These are phyloP conservation scores for Murina feae DNA, from an alignment of 2,113 vertebrate genomes.

Conservation along the genomic window DNA sequence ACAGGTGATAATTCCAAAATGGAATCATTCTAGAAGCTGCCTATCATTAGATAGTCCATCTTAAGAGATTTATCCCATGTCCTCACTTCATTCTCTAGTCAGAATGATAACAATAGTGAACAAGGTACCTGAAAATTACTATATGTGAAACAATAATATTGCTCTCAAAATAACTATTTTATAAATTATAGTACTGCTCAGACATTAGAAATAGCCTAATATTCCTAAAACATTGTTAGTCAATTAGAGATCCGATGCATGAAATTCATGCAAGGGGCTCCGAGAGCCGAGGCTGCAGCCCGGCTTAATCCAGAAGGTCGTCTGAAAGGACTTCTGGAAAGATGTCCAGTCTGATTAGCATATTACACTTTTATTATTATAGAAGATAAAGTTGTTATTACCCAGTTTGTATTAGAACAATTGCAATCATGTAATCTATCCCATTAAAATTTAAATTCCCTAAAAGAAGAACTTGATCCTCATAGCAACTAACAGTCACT, in stretches of 20 bases:
- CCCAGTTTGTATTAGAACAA: neutral
- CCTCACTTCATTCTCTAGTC: neutral
- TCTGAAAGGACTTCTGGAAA: too few relatives aligned
- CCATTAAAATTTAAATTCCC: neutral
- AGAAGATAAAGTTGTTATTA: neutral
- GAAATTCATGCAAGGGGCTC: too few relatives aligned
- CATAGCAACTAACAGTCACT: neutral
- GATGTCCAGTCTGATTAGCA: too few relatives aligned
- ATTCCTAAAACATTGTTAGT: neutral
- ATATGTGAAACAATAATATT: neutral
- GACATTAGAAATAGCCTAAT: neutral
- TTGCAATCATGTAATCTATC: neutral
- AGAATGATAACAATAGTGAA: neutral
- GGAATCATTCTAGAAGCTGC: neutral
- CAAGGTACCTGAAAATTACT: neutral
- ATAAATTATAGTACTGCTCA: neutral
- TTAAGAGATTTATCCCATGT: neutral
- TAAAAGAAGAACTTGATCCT: neutral
- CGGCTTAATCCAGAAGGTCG: too few relatives aligned
- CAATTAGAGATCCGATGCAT: neutral
- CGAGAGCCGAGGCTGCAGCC: too few relatives aligned
- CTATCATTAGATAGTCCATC: neutral
- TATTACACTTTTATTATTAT: too few relatives aligned
- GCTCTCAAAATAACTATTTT: neutral
- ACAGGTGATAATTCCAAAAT: neutral